These are phyloP conservation scores for Tragelaphus buxtoni DNA, from an alignment of 2,113 vertebrate species.

Conservation along the genomic window DNA sequence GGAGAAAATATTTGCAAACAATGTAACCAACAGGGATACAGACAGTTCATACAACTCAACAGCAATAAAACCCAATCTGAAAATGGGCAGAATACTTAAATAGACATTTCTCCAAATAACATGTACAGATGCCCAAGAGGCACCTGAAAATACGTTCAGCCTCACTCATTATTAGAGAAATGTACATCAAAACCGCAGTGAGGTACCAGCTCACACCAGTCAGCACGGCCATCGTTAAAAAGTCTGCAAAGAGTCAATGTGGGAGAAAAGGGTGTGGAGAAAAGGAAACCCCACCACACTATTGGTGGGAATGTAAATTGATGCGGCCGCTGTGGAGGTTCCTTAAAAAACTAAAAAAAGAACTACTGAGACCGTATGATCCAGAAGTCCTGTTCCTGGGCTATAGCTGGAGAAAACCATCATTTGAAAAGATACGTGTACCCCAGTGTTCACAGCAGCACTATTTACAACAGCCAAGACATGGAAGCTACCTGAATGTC, in stretches of 20 bases:
- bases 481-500: neutral
- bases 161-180: neutral
- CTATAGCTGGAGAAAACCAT: neutral
- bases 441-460: too few species aligned
- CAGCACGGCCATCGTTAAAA: neutral
- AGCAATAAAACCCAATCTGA: neutral
- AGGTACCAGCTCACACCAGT: neutral
- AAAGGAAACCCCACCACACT: rapidly evolving
- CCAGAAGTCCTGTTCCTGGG: neutral
- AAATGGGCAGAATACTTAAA: neutral
- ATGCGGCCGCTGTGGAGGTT: rapidly evolving
- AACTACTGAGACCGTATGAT: neutral
- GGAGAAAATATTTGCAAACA: neutral
- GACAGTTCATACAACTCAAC: neutral
- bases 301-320: neutral
- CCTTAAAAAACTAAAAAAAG: neutral
- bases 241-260: neutral
- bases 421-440: neutral
- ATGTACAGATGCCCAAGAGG: neutral
- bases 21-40: neutral
- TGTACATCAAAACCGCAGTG: neutral
- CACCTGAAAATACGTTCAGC: neutral
- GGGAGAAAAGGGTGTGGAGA: neutral
- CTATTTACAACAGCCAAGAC: neutral
- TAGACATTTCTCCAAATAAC: neutral